Evolutionary conservation across 2,888 invertebrate species (phyloP), one percentile per base, ranked within the genome.

Genomic region (Trilocha varians): DNA sequence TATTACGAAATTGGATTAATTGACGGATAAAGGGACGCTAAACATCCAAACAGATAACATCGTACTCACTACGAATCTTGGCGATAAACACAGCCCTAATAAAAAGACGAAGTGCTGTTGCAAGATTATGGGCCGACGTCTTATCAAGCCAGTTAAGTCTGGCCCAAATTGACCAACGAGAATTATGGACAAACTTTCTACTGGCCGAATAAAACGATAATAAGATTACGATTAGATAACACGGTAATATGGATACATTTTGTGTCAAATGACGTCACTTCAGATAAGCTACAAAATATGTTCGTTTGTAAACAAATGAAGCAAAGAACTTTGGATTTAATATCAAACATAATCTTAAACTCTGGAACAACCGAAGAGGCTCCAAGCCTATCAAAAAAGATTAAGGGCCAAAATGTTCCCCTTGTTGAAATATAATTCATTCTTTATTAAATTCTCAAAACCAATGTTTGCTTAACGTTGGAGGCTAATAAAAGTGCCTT

Each of bases 401-500:
- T 2, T 11, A 11, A 2, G 25, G 25, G 25, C 25, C 8, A 11
- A 25, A 25, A 25, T 25, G 39, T 42, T 60, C 57, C 53, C 53
- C 67, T 65, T 65, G 67, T 68, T 55, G 57, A 69, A 72, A 69
- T 64, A 56, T 63, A 70, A 73, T 73, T 62, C 61, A 67, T 73
- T 68, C 66, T 63, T 72, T 78, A 82, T 80, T 74, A 70, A 68
- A 78, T 76, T 71, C 60, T 57, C 57, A 47, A 68, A 78, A 75
- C 73, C 78, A 80, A 83, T 83, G 82, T 83, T 82, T 82, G 78
- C 78, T 80, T 78, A 83, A 73, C 73, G 78, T 70, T 82, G 80
- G 76, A 60, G 77, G 80, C 79, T 82, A 83, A 83, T 84, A 85
- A 83, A 82, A 78, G 78, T 78, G 76, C 77, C 79, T 80, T 78